Evolutionary conservation across 1,140 invertebrate species (phyloP), one percentile per base, ranked within the genome.

Genomic region (Sitobion miscanthi): DNA sequence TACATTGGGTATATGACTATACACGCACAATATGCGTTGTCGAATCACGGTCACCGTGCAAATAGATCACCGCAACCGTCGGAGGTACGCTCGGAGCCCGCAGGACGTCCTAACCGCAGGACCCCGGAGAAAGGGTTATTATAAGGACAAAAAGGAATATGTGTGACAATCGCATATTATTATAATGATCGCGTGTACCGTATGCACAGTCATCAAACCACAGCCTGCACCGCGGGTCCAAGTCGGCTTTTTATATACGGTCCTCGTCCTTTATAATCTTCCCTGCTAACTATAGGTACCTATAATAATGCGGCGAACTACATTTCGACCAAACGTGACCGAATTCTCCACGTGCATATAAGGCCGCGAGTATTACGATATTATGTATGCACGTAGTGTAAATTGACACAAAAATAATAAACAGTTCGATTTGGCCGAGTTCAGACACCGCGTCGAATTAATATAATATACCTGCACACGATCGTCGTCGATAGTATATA

Each of bases 361-460:
- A 83, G 62, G 62, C 62, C 62, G 14, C 30, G 30, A 6, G 30
- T 77, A 77, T 77, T 77, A 83, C 35, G 35, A 83, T 77, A 77
- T 83, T 83, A 83, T 83, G 35, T 83, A 83, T 83, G 77, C 35
- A 83, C 77, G 77, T 83, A 83, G 77, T 87, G 45, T 87, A 87
- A 87, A 87, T 87, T 87, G 85, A 47, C 85, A 87, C 85, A 87
- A 45, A 87, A 42, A 87, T 47, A 87, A 87, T 47, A 47, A 87
- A 47, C 45, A 30, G 45, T 87, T 47, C 25, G 85, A 47, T 87
- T 47, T 87, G 45, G 42, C 85, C 42, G 45, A 87, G 45, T 30
- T 87, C 21, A 47, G 85, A 87, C 85, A 47, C 85, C 85, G 85
- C 45, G 5, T 87, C 85, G 85, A 87, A 47, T 87, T 47, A 87